Evolutionary conservation across 2,113 vertebrate species (phyloP), one percentile per base, ranked within the genome.

Genomic region (Anhinga rufa): DNA sequence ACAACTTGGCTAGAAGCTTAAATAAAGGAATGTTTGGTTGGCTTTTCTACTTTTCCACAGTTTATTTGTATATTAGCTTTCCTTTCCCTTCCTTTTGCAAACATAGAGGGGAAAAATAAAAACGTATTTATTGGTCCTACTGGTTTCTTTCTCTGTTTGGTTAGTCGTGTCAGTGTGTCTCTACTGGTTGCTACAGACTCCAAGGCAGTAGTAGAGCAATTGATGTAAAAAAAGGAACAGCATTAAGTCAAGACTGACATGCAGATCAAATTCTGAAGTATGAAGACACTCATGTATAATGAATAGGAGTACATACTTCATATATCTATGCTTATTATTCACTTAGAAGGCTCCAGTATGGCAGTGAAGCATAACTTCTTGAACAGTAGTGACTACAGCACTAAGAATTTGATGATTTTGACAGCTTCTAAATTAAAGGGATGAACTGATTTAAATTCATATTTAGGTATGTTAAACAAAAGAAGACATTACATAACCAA

Each of bases 381-480:
- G 62, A 78, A 65, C 44, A 90, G 74, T 61, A 91, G 92, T 28
- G 64, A 90, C 75, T 95, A 15, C 49, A 92, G 76, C 0, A 0
- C 55, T 65, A 29, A 84, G 74, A 65, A 77, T 94, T 68, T 79
- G 65, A 90, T 95, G 82, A 42, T 79, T 95, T 78, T 96, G 96
- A 94, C 91, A 94, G 90, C 62, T 97, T 93, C 92, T 96, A 95
- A 97, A 92, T 96, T 97, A 91, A 90, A 82, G n/a, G 40, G 65
- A 48, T 96, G 94, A 95, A 92, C 80, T 93, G 70, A 88, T 96
- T 88, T 88, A 90, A 90, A 95, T 97, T 93, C 86, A 52, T 86
- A 88, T 86, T 95, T 96, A 92, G 93, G 84, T 94, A 94, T 78
- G 40, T 97, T 97, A 95, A 97, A 96, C 94, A 97, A 97, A 97